These are phyloP conservation scores for Drosophila arizonae DNA, from an alignment of 1,140 invertebrate species.

Conservation along the genomic window DNA sequence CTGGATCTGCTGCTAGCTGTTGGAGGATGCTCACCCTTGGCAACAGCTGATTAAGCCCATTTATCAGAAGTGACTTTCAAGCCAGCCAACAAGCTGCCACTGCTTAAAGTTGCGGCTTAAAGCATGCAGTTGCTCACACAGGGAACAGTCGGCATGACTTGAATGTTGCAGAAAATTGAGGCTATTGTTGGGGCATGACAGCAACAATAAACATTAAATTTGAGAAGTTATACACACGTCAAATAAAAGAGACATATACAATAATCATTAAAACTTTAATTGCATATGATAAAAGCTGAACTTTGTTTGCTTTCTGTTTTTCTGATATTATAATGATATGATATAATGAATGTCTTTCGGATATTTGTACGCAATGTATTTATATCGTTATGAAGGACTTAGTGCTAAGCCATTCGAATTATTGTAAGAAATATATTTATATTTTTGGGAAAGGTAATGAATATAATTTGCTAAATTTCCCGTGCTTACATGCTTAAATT, in stretches of 20 bases:
- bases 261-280: constrained; percentile 75
- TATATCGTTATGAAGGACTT: no score
- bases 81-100: constrained; percentile 1
- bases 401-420: no score
- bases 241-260: constrained; percentile 58
- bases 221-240: constrained; percentile 53
- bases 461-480: no score
- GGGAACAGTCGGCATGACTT: background rate
- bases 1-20: constrained; percentile 1
- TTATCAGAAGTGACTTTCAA: constrained; percentile 52
- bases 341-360: no score
- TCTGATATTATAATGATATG: no score
- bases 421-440: no score
- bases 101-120: constrained; percentile 28
- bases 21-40: constrained; percentile 24
- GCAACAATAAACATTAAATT: constrained; percentile 10
- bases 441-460: no score
- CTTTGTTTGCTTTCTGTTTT: constrained; percentile 8
- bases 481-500: no score
- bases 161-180: background rate
- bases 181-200: background rate
- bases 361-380: no score
- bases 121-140: constrained; percentile 1
- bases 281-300: constrained; percentile 48
- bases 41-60: constrained; percentile 69